phyloP scores from a whole-genome alignment of 2,797 vertebrate species.

The Neolamprologus multifasciatus region DNA sequence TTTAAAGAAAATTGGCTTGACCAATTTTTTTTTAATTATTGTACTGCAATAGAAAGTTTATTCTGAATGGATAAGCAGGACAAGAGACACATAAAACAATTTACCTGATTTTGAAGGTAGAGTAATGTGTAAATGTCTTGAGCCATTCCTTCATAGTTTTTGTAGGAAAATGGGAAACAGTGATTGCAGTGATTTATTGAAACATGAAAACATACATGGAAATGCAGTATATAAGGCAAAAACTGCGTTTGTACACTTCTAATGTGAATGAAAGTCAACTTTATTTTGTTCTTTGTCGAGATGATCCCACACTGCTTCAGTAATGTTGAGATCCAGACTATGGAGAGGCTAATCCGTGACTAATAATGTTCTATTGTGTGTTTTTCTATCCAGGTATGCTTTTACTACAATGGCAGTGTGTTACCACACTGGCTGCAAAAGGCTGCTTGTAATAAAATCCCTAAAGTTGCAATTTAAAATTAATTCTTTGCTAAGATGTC shows the following conservation, averaged over 20 bases:
- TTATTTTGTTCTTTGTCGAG: neutral
- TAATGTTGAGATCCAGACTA: neutral
- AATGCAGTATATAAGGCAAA: neutral
- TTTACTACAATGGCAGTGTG: neutral
- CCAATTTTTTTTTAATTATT: neutral
- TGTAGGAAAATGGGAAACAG: neutral
- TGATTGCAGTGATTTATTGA: neutral
- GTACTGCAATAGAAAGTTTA: neutral
- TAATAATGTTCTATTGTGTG: neutral
- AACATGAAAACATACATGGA: neutral
- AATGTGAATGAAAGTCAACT: neutral
- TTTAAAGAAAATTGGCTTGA: neutral
- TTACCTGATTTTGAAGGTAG: neutral
- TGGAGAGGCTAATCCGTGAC: neutral
- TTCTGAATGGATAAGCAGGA: neutral
- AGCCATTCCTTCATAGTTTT: neutral
- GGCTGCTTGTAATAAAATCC: neutral
- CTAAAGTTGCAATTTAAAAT: neutral
- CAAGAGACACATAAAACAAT: neutral
- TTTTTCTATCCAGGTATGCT: neutral
- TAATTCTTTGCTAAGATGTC: neutral
- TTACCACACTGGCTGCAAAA: neutral
- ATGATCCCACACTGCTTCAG: neutral
- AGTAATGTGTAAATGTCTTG: neutral
- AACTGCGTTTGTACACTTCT: neutral